phyloP scores from a whole-genome alignment of 2,888 invertebrate genomes.

The Drosophila subsilvestris region DNA sequence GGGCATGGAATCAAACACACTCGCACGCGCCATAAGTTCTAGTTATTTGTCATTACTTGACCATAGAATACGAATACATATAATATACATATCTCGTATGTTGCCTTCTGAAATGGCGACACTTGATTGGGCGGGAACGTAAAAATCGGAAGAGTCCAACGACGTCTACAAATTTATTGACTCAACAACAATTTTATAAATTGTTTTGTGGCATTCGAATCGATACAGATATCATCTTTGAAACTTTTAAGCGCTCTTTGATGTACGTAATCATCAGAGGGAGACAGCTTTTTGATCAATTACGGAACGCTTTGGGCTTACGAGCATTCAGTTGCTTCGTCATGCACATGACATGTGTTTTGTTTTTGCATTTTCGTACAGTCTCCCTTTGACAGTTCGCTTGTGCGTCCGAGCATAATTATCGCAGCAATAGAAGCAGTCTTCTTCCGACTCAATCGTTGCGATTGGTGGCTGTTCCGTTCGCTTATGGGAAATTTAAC shows the following conservation, averaged over 20 bases:
- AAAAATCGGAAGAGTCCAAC: constrained; percentile 16
- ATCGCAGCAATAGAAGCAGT: neutral
- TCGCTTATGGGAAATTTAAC: too few species aligned
- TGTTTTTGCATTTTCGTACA: too few species aligned
- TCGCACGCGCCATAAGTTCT: constrained; percentile 59
- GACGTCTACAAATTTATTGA: constrained; percentile 58
- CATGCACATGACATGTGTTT: too few species aligned
- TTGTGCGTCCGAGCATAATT: too few species aligned
- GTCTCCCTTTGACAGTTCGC: too few species aligned
- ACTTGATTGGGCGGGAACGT: constrained; percentile 37
- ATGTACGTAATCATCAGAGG: neutral
- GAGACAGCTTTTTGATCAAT: neutral
- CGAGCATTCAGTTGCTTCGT: too few species aligned
- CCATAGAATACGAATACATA: constrained; percentile 20
- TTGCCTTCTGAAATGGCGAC: constrained; percentile 36
- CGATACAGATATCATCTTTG: constrained; percentile 20
- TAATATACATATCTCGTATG: constrained; percentile 24
- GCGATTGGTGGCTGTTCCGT: neutral
- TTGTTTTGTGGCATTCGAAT: constrained; percentile 55
- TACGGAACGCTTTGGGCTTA: neutral
- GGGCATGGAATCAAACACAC: constrained; percentile 12
- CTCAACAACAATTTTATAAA: constrained; percentile 45
- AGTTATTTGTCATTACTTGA: constrained; percentile 48
- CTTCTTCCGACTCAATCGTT: too few species aligned
- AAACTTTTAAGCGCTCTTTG: neutral